Conservation (phyloP, 2,113 vertebrate genomes). For the Anarrhichthys ocellatus region DNA sequence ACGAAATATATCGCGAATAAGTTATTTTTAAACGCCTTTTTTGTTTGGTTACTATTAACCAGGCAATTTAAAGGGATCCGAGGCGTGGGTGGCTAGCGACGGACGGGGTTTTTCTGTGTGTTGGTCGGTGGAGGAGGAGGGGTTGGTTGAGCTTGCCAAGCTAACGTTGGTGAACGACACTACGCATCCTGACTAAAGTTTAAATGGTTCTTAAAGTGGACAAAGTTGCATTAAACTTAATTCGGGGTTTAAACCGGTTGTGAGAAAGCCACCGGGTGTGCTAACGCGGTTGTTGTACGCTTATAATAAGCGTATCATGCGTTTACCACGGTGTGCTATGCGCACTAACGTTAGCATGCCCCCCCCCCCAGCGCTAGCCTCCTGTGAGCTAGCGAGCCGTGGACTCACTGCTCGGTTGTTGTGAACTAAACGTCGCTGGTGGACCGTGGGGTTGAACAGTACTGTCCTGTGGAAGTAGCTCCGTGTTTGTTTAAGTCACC, state of each 20-base stretch:
- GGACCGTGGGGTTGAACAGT: not conserved
- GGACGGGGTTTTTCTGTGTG: constrained; percentile 56
- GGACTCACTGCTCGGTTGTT: constrained; percentile 3
- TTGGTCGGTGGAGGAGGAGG: constrained; percentile 49
- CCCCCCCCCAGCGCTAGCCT: too few relatives aligned
- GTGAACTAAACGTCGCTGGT: constrained; percentile 10
- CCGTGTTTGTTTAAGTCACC: too few relatives aligned
- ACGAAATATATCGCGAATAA: not conserved
- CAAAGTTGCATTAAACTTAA: constrained; percentile 69
- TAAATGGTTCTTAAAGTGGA: constrained; percentile 61
- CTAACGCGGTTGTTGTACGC: not conserved
- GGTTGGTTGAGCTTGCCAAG: constrained; percentile 63
- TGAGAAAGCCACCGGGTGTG: not conserved
- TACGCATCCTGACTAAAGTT: constrained; percentile 72
- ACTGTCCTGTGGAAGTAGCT: not conserved
- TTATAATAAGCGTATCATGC: not conserved
- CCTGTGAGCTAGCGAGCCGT: too few relatives aligned
- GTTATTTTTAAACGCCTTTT: not conserved
- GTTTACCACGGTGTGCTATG: constrained; percentile 24
- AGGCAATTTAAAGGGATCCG: constrained; percentile 64
- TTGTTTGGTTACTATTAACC: constrained; percentile 21
- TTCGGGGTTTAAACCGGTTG: accelerated
- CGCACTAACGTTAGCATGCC: constrained; percentile 16
- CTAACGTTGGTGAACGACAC: constrained; percentile 58
- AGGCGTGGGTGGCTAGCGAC: constrained; percentile 73